These are phyloP conservation scores for Corythoichthys intestinalis DNA, from an alignment of 2,113 vertebrate species.

Conservation along the genomic window DNA sequence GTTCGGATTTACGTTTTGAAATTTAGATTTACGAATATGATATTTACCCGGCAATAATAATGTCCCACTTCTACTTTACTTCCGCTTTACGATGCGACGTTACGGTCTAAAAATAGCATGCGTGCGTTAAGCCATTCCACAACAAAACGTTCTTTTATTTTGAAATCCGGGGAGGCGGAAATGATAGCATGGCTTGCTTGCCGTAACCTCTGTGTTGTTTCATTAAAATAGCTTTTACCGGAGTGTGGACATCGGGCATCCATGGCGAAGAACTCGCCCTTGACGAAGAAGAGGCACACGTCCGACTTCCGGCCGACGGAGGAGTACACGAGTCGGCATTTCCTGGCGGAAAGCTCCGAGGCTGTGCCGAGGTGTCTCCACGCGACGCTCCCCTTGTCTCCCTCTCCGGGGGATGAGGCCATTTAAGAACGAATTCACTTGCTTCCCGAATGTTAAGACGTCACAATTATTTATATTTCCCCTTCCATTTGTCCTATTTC, in stretches of 20 bases:
- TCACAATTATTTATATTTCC: not conserved
- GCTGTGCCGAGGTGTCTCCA: conserved; percentile 67
- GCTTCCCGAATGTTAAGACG: not conserved
- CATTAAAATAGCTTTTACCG: conserved; percentile 42
- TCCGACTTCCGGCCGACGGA: conserved; percentile 58
- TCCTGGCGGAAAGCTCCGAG: conserved; percentile 60
- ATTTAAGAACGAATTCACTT: conserved; percentile 21
- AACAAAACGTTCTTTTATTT: too few species aligned
- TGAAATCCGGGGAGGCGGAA: too few species aligned
- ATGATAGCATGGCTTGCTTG: too few species aligned
- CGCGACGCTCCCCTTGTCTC: conserved; percentile 27
- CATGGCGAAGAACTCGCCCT: conserved; percentile 70
- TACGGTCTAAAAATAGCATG: too few species aligned
- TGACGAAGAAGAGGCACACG: conserved; percentile 69
- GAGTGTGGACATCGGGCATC: conserved; percentile 73
- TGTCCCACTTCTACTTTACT: too few species aligned
- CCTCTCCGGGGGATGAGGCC: conserved; percentile 54
- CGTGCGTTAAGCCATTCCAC: too few species aligned
- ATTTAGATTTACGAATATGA: too few species aligned
- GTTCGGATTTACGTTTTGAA: too few species aligned
- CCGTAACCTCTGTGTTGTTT: too few species aligned
- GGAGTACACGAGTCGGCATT: conserved; percentile 65
- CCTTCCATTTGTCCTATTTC: not conserved
- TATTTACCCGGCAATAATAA: too few species aligned
- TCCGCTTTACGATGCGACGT: too few species aligned